Conservation (phyloP, 2,797 vertebrate species). For the Myotis myotis region DNA sequence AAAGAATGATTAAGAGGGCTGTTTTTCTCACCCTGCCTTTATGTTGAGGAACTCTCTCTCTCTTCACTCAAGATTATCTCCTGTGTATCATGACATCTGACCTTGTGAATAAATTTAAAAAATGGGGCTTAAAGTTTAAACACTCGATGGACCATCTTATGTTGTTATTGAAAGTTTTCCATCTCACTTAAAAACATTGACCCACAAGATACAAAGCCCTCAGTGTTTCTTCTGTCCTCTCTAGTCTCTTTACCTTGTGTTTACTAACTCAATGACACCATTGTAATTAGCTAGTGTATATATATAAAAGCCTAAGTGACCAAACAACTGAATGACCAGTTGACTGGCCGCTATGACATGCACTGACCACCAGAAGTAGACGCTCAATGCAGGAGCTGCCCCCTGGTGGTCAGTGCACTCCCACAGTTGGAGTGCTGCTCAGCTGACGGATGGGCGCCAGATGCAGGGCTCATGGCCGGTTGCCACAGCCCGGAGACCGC, state of each 20-base stretch:
- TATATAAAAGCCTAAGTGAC: too few relatives aligned
- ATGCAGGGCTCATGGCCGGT: too few relatives aligned
- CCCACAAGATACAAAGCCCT: not conserved
- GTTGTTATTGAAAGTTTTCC: not conserved
- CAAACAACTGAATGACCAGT: too few relatives aligned
- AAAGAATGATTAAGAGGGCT: not conserved
- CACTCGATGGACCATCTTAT: not conserved
- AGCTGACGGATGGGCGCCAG: too few relatives aligned
- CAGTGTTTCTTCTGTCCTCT: not conserved
- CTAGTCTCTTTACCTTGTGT: not conserved
- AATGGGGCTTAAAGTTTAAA: not conserved
- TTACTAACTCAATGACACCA: not conserved
- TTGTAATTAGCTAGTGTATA: too few relatives aligned
- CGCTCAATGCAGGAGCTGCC: too few relatives aligned
- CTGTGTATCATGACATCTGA: not conserved
- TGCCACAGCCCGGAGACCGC: too few relatives aligned
- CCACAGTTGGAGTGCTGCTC: too few relatives aligned
- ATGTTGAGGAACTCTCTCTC: not conserved
- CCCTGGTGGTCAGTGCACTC: too few relatives aligned
- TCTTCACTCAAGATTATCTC: not conserved
- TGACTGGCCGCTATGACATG: too few relatives aligned
- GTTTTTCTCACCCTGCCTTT: not conserved
- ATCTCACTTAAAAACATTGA: not conserved
- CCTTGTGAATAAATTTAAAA: conserved; percentile 37
- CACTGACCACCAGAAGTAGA: too few relatives aligned